A percentile compares a stretch with the other conserved stretches of the same genome.
These are phyloP conservation scores for Drosophila nebulosa DNA, from an alignment of 1,140 invertebrate genomes.

Conservation along the genomic window DNA sequence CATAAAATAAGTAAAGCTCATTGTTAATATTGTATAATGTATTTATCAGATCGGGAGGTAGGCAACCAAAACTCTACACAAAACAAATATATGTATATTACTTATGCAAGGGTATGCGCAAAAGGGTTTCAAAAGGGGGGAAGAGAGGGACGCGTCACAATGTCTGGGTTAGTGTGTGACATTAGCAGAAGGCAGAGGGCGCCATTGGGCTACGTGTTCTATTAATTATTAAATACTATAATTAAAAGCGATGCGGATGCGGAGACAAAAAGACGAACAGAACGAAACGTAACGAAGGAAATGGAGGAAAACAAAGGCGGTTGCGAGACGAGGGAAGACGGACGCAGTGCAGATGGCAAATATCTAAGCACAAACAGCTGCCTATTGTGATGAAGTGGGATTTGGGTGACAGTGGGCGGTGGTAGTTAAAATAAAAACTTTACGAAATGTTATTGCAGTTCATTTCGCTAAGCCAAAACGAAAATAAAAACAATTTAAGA, in stretches of 20 bases:
- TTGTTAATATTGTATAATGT: no score
- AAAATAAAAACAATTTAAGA: not conserved
- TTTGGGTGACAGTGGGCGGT: no score
- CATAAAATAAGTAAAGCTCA: no score
- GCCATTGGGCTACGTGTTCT: constrained; percentile 4
- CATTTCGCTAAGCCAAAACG: constrained; percentile 39
- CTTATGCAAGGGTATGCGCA: not conserved
- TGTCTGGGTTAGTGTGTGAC: not conserved
- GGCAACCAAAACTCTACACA: no score
- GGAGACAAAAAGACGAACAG: not conserved
- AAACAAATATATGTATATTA: not conserved
- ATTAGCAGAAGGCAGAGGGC: not conserved
- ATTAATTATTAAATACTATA: constrained; percentile 18
- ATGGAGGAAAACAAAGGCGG: not conserved
- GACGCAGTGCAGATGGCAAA: constrained; percentile 3
- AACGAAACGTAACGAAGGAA: not conserved
- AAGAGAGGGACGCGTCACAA: not conserved
- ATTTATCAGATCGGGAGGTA: no score
- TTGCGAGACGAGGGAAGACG: no score
- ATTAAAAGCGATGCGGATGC: constrained; percentile 3
- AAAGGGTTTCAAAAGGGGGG: not conserved
- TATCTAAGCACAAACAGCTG: constrained; percentile 4
- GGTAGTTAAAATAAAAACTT: constrained; percentile 16
- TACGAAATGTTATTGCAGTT: constrained; percentile 41
- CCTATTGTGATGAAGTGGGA: not conserved